Evolutionary conservation across 2,888 invertebrate genomes (phyloP).

Genomic region (Flexamia atlantica): DNA sequence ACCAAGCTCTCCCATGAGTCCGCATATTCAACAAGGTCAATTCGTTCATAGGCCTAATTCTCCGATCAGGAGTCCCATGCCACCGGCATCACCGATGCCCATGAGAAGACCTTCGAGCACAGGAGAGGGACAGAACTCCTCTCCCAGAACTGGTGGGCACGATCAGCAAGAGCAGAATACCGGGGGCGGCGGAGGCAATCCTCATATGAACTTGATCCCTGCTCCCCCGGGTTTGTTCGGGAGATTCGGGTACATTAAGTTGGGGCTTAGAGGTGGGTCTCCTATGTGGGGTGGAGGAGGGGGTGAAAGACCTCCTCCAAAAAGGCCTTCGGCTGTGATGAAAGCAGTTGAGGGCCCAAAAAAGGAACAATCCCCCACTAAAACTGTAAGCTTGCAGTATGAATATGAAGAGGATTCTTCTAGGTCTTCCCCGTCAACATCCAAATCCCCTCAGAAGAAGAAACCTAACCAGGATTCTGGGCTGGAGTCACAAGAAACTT

Average conservation of each 20-base stretch:
- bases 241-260: constrained; percentile 79
- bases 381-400: constrained; percentile 73
- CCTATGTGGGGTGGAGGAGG: constrained; percentile 71
- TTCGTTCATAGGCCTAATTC: constrained; percentile 72
- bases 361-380: constrained; percentile 73
- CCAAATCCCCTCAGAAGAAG: constrained; percentile 65
- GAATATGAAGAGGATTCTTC: constrained; percentile 80
- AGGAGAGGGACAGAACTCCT: constrained; percentile 80
- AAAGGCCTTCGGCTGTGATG: constrained; percentile 69
- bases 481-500: constrained; percentile 50
- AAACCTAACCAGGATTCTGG: constrained; percentile 45
- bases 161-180: constrained; percentile 66
- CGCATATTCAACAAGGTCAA: constrained; percentile 68
- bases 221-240: constrained; percentile 78
- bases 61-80: constrained; percentile 76
- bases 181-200: constrained; percentile 77
- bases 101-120: constrained; percentile 77
- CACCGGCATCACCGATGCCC: constrained; percentile 76
- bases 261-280: constrained; percentile 75
- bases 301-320: constrained; percentile 65
- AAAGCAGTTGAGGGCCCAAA: constrained; percentile 78
- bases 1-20: constrained; percentile 73
- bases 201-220: constrained; percentile 79
- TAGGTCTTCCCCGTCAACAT: constrained; percentile 68
- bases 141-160: constrained; percentile 72